Evolutionary conservation across 1,140 invertebrate species (phyloP), one percentile per base, ranked within the genome.

Genomic region (Neodiprion fabricii): DNA sequence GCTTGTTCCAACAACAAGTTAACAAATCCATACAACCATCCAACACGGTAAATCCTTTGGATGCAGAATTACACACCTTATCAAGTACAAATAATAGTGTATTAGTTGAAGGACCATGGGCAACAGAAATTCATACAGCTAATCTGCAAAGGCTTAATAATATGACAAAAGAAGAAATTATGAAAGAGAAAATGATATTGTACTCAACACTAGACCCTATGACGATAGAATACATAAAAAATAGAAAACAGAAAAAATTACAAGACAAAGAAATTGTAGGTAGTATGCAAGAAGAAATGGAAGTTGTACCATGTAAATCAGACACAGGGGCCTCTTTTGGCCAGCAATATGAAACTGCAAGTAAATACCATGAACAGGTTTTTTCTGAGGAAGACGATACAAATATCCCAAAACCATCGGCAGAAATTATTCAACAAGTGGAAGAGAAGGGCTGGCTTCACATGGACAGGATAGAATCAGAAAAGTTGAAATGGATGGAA

Each of bases 401-500:
- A 11, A 78, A 78, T 40, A 47, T 75, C 65, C 76, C 79, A 69
- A 79, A 91, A 74, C 88, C 88, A 80, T 88, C 91, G 2, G 84
- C 90, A 75, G 91, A 94, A 77, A 85, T 95, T 49, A 80, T 94
- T 11, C 89, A 90, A 67, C 89, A 90, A 83, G 91, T 90, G 71
- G 87, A 91, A 74, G 81, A 92, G 1, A 91, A 92, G 73, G 92
- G 93, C 47, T 97, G 95, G 94, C 78, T 96, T 0, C 91, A 97
- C 82, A 97, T 97, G 91, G 91, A 96, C 85, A 89, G 90, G 48
- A 81, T 96, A 66, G 96, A 97, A 85, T 90, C 91, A 76, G 94
- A 95, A 78, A 98, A 97, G 86, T 84, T 97, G 7, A 91, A 94
- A 78, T 97, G 96, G 96, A 95, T 96, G 90, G 91, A 92, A 82